Percentiles rank a stretch among this genome's conserved stretches.
These are phyloP conservation scores for Conopomorpha cramerella DNA, from an alignment of 1,140 invertebrate genomes.

Conservation along the genomic window DNA sequence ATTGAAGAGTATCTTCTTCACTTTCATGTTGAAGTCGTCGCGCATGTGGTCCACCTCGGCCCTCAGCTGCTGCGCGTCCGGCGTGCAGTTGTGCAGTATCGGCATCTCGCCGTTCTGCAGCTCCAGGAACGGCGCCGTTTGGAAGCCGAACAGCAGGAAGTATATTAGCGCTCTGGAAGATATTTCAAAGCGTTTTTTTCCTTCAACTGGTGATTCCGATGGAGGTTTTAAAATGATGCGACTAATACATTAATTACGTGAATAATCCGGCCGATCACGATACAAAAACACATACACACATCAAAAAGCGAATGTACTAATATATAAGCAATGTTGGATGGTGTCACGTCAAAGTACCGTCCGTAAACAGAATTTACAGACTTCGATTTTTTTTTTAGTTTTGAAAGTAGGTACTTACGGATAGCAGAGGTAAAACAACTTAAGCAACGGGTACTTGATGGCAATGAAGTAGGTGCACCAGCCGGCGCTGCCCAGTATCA, in stretches of 20 bases:
- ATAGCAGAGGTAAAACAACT: constrained; percentile 83
- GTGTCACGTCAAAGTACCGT: too few species aligned
- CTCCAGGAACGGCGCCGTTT: constrained; percentile 73
- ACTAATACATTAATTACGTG: too few species aligned
- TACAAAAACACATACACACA: too few species aligned
- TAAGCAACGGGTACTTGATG: constrained; percentile 71
- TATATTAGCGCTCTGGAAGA: constrained; percentile 77
- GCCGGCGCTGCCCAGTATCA: constrained; percentile 55
- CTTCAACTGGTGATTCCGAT: too few species aligned
- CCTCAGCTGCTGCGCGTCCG: constrained; percentile 72
- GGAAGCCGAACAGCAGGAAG: constrained; percentile 81
- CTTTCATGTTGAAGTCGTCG: constrained; percentile 84
- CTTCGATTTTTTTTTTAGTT: too few species aligned
- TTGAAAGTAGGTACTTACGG: constrained; percentile 73
- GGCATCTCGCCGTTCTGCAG: constrained; percentile 44
- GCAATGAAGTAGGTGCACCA: constrained; percentile 77
- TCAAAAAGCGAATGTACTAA: too few species aligned
- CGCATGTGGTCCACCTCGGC: constrained; percentile 84
- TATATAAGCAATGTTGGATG: too few species aligned
- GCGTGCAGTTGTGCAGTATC: constrained; percentile 73
- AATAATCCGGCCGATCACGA: too few species aligned
- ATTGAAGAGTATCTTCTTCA: constrained; percentile 90
- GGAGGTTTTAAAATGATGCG: too few species aligned
- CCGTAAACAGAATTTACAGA: constrained; percentile 12
- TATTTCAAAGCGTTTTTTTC: background rate